Evolutionary conservation across 2,113 vertebrate species (phyloP), one percentile per base, ranked within the genome.

Genomic region (Agapornis roseicollis): DNA sequence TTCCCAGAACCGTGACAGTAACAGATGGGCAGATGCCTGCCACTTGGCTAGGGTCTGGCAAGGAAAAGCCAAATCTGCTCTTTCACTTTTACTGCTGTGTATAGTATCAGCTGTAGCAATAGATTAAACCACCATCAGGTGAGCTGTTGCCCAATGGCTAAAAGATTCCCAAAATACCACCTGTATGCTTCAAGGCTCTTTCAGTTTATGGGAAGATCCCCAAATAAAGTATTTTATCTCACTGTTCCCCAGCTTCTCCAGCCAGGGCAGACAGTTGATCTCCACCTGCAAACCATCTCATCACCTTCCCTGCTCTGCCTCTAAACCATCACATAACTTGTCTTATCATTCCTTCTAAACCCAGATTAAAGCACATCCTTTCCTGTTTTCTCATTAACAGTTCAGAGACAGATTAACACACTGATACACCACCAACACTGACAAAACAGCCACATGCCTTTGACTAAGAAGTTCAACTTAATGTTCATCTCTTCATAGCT

Each of bases 391-490:
- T 80, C 55, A 17, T 78, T 79, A 90, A 73, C 50, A 92, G 77
- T n/a, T 35, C 3, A 7, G 91, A 95, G 83, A 66, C 53, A 80
- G 77, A 79, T 76, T 25, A 89, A 55, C 1, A 0, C 9, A 52
- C 28, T 84, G 56, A 60, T 76, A 31, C 56, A 79, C 42, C 84
- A 76, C 80, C 56, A 83, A 63, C 61, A 58, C 68, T 68, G 71
- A 86, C 70, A 88, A 89, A 90, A 53, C 50, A 13, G 61, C 72
- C 56, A 53, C 50, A 77, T 44, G 80, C 81, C 88, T 92, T 47
- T 47, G 74, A 93, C 47, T 78, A 79, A 86, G 66, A 89, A 93
- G 93, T 55, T 89, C 93, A 95, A 29, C 55, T 83, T 68, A 50
- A 90, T 71, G 82, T 81, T 92, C 93, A 89, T 83, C 90, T 80